These are phyloP conservation scores for Saturnia japonica DNA, from an alignment of 2,888 invertebrate genomes.

Conservation along the genomic window DNA sequence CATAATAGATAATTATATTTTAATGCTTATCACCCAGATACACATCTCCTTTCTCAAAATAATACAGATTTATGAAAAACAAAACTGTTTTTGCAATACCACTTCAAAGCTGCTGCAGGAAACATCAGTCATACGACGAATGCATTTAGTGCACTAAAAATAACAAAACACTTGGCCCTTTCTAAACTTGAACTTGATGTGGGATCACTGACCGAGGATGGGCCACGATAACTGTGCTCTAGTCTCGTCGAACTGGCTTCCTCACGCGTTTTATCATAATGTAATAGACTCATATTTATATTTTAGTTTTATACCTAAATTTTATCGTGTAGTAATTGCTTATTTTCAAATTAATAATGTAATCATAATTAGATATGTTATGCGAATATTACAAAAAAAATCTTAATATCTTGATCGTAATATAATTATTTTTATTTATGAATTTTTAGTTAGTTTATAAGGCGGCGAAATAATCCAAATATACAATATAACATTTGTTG, in stretches of 20 bases:
- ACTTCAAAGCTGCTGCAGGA: constrained; percentile 41
- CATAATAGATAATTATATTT: neutral
- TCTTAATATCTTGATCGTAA: no score
- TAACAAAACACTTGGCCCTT: constrained; percentile 61
- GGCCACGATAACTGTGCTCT: constrained; percentile 50
- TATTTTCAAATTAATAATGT: neutral
- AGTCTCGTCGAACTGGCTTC: constrained; percentile 17
- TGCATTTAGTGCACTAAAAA: constrained; percentile 76
- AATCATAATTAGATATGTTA: no score
- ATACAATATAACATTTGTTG: no score
- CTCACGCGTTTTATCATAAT: constrained; percentile 14
- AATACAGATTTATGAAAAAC: neutral
- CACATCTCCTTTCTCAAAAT: neutral
- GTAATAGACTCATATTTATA: neutral
- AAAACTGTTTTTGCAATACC: neutral
- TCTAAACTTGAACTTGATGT: constrained; percentile 76
- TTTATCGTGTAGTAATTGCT: neutral
- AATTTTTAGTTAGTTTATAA: no score
- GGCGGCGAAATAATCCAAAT: no score
- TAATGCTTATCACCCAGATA: neutral
- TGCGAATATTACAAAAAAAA: no score
- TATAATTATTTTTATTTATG: no score
- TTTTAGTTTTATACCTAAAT: neutral
- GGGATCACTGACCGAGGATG: constrained; percentile 60
- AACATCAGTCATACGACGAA: constrained; percentile 51